Evolutionary conservation across 2,888 invertebrate genomes (phyloP), one percentile per base, ranked within the genome.

Genomic region (Notocelia uddmanniana): DNA sequence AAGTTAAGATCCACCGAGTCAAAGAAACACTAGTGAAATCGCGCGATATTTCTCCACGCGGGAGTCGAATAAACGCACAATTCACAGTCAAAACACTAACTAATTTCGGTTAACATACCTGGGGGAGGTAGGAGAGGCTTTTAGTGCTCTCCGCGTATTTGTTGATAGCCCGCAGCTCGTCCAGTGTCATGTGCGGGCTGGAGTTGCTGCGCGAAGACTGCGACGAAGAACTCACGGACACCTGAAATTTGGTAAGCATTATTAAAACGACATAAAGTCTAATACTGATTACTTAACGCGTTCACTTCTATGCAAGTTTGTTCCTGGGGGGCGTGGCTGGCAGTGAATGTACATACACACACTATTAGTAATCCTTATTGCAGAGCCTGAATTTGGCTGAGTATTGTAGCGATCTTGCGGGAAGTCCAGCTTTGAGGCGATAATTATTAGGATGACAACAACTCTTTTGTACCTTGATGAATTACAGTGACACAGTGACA

Each of bases 101-200:
- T 15, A 59, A 41, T 52, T 0, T 13, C 23, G 26, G 54, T 34
- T 31, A 52, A 54, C 94, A 93, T 95, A 98, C 98, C 96, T 97
- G 97, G 77, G 98, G 98, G 84, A 98, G 95, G 91, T 97, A 98
- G 82, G 97, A 97, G 83, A 98, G 95, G 89, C 97, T 97, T 90
- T 97, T 97, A 74, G 98, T 98, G 90, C 97, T 98, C 93, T 98
- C 98, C 23, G 98, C 98, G 89, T 98, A 98, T 83, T 97, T 96
- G 94, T 98, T 98, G 81, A 98, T 97, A 75, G 97, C 97, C 76
- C 97, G 94, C 66, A 98, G 93, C 88, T 98, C 97, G 79, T 98
- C 97, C 82, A 97, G 91, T 15, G 97, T 97, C 89, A 95, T 95
- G 87, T 96, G 95, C 52, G 95, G 95, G 78, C 95, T 95, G 57